phyloP scores from a whole-genome alignment of 2,888 invertebrate species.

The Oxytorus armatus region DNA sequence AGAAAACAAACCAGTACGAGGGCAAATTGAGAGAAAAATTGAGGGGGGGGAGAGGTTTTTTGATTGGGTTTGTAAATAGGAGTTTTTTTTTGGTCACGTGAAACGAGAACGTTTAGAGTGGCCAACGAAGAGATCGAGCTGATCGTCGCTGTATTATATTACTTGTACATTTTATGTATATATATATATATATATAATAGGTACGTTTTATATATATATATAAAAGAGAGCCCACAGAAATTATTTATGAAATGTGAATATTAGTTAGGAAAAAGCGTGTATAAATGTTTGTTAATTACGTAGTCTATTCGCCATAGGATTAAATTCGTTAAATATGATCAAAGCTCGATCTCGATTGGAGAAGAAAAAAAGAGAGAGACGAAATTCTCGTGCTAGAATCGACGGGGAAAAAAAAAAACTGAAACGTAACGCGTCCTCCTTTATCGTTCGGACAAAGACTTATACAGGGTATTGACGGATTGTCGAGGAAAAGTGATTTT shows the following conservation, averaged over 20 bases:
- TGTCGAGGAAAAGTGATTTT: constrained; percentile 21
- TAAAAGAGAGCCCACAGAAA: constrained; percentile 65
- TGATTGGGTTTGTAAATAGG: constrained; percentile 26
- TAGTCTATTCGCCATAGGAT: constrained; percentile 67
- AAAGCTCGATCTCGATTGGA: constrained; percentile 68
- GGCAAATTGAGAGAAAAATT: constrained; percentile 5
- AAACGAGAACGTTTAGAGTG: background rate
- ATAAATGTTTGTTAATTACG: constrained; percentile 73
- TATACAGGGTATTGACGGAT: constrained; percentile 78
- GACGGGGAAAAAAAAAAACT: background rate
- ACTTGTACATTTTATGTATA: constrained; percentile 62
- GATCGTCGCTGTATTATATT: constrained; percentile 4
- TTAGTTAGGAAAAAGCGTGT: constrained; percentile 75
- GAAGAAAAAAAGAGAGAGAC: no score
- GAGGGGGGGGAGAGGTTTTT: background rate
- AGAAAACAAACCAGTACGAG: background rate
- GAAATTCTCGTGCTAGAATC: background rate
- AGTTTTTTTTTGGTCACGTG: background rate
- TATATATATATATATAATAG: constrained; percentile 62
- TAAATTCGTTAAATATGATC: constrained; percentile 72
- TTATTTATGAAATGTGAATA: constrained; percentile 79
- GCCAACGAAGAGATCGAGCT: constrained; percentile 27
- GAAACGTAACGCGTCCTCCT: constrained; percentile 51
- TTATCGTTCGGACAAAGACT: constrained; percentile 68
- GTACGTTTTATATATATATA: constrained; percentile 65